Evolutionary conservation across 1,140 invertebrate species (phyloP).

Genomic region (Euura saliciscinereae): DNA sequence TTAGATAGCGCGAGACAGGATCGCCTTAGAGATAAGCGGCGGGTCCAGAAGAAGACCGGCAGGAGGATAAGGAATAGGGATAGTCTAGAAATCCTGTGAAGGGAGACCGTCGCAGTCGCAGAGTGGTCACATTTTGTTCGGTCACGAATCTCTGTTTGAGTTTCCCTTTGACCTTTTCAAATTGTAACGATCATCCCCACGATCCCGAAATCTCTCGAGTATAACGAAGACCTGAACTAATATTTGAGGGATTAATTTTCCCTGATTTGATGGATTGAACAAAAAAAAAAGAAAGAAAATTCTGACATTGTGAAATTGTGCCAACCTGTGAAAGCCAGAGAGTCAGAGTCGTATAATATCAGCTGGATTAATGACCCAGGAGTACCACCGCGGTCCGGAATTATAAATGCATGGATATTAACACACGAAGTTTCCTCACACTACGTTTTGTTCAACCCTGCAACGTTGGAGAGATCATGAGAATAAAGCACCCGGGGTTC

Average conservation of each 20-base stretch:
- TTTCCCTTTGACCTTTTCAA: too few species aligned
- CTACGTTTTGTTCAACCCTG: not conserved
- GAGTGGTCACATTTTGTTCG: not conserved
- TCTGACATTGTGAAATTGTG: too few species aligned
- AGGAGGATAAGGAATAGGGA: not conserved
- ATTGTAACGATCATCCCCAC: too few species aligned
- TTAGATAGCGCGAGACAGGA: constrained; percentile 3
- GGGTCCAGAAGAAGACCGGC: not conserved
- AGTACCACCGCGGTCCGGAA: not conserved
- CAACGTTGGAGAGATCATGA: not conserved
- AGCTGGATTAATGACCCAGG: not conserved
- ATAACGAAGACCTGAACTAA: too few species aligned
- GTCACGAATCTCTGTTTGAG: constrained; percentile 7
- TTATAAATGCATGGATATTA: constrained; percentile 7
- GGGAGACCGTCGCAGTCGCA: not conserved
- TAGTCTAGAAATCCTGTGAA: not conserved
- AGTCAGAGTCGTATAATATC: too few species aligned
- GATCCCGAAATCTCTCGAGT: too few species aligned
- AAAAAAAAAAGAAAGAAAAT: too few species aligned
- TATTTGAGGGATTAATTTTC: too few species aligned
- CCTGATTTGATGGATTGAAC: too few species aligned
- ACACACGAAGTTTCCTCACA: not conserved
- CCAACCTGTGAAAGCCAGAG: too few species aligned
- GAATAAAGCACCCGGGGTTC: not conserved
- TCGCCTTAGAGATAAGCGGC: not conserved